phyloP scores from a whole-genome alignment of 2,113 vertebrate species.

The Sylvia atricapilla region DNA sequence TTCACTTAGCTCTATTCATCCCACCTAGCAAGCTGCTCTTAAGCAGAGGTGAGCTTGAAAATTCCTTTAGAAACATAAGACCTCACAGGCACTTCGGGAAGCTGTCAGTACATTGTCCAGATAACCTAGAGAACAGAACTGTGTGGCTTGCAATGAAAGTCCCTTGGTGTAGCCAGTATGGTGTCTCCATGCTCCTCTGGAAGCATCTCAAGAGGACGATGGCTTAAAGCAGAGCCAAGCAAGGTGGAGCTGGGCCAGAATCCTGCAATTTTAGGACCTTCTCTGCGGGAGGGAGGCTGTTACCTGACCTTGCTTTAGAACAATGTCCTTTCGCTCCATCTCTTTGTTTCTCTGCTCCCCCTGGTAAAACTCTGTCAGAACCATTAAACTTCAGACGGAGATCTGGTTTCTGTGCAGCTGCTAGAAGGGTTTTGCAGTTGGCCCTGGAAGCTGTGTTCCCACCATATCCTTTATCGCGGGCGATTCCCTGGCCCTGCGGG shows the following conservation, averaged over 20 bases:
- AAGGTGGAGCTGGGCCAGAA: not conserved
- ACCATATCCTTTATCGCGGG: fast-evolving
- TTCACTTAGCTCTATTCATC: not conserved
- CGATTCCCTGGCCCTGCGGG: not conserved
- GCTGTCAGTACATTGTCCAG: not conserved
- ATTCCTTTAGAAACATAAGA: not conserved
- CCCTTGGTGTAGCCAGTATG: not conserved
- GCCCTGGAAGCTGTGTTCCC: not conserved
- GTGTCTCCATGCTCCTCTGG: not conserved
- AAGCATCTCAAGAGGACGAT: not conserved
- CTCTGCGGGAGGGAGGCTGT: not conserved
- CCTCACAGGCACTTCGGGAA: fast-evolving
- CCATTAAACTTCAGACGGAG: not conserved
- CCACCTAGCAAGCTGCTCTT: not conserved
- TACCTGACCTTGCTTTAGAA: conserved; percentile 43
- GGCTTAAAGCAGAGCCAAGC: not conserved
- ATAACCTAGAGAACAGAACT: not conserved
- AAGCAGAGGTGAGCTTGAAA: not conserved
- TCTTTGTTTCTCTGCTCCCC: not conserved
- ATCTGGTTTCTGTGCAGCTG: not conserved
- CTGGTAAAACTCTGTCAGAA: conserved; percentile 52
- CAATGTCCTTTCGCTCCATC: not conserved
- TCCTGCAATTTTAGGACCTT: not conserved
- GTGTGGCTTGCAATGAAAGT: fast-evolving
- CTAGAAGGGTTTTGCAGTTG: not conserved